phyloP scores from a whole-genome alignment of 1,140 invertebrate genomes.

The Diachasmimorpha longicaudata region DNA sequence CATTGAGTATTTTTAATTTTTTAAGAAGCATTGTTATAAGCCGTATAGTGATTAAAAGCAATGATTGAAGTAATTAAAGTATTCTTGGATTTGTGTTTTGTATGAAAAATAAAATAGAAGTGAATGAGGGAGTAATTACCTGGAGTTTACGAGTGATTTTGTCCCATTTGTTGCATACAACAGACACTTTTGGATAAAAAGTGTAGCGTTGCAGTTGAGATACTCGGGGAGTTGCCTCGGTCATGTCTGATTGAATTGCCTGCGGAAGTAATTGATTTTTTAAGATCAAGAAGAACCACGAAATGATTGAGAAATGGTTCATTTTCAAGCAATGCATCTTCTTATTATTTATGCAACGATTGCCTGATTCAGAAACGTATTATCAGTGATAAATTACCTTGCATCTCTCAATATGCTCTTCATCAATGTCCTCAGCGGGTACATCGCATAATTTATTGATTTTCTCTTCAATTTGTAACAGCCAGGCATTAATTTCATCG shows the following conservation, averaged over 20 bases:
- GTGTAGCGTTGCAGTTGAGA: constrained; percentile 53
- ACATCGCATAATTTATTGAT: constrained; percentile 52
- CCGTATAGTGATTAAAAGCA: constrained; percentile 43
- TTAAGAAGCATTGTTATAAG: constrained; percentile 42
- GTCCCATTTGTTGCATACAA: constrained; percentile 56
- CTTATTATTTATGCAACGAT: too few species aligned
- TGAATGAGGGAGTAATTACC: constrained; percentile 38
- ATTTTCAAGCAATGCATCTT: too few species aligned
- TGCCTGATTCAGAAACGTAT: too few species aligned
- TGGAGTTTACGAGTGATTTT: constrained; percentile 53
- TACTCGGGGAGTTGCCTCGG: constrained; percentile 55
- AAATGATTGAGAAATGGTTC: too few species aligned
- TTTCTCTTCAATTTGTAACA: constrained; percentile 59
- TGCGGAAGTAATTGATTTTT: constrained; percentile 32
- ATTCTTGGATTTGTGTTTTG: not conserved
- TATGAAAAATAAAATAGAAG: not conserved
- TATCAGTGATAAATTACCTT: constrained; percentile 46
- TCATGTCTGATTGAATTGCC: constrained; percentile 57
- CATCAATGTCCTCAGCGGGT: constrained; percentile 50
- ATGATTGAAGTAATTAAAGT: constrained; percentile 38
- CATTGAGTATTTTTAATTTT: not conserved
- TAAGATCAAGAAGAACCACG: not conserved
- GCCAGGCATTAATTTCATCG: constrained; percentile 62
- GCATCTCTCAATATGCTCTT: constrained; percentile 61
- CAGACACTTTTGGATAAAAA: constrained; percentile 56